Evolutionary conservation across 2,113 vertebrate species (phyloP).

Genomic region (Neodontobutis hainanensis): DNA sequence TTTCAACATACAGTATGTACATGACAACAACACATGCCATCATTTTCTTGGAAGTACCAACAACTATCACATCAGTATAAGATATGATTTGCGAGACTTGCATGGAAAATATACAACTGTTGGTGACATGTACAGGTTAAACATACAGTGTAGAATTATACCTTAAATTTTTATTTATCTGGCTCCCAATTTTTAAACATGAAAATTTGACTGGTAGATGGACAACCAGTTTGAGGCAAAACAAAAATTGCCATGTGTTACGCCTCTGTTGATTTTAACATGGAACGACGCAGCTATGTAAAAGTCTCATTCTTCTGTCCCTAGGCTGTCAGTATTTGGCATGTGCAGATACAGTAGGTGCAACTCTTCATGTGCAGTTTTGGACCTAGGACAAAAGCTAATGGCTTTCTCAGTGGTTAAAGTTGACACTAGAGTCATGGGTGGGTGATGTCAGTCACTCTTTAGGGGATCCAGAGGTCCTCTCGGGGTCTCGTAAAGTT

Average conservation of each 20-base stretch:
- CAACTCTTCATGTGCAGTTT: constrained; percentile 30
- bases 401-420: constrained; percentile 57
- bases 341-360: constrained; percentile 31
- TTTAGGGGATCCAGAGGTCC: constrained; percentile 27
- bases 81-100: no score
- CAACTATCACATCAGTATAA: no score
- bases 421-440: constrained; percentile 68
- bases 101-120: no score
- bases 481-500: constrained; percentile 34
- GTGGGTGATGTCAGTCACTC: constrained; percentile 52
- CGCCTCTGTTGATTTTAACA: constrained; percentile 11
- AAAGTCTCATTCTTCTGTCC: constrained; percentile 31
- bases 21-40: no score
- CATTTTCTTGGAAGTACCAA: no score
- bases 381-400: constrained; percentile 19
- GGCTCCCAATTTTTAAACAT: no score
- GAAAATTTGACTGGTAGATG: no score
- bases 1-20: constrained; percentile 7
- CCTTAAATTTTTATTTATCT: no score
- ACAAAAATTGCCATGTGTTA: no score
- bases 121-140: no score
- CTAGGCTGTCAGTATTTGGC: constrained; percentile 33
- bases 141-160: no score
- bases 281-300: constrained; percentile 32
- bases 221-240: no score